phyloP scores from a whole-genome alignment of 2,888 invertebrate genomes.

The Oligia strigilis region DNA sequence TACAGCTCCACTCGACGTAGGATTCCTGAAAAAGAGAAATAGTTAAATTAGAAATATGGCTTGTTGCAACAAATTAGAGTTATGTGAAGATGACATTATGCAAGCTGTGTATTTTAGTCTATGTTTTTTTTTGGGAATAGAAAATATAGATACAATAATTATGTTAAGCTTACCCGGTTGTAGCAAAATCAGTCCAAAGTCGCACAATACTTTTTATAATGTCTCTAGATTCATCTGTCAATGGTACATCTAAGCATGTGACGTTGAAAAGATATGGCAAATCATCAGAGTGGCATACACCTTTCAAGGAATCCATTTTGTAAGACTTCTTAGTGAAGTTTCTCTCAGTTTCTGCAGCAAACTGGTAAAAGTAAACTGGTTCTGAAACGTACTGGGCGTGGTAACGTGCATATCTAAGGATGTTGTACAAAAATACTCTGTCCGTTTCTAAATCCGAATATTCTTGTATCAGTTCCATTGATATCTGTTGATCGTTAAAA shows the following conservation, averaged over 20 bases:
- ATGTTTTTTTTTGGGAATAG: neutral
- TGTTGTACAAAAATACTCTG: constrained; percentile 81
- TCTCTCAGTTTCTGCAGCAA: constrained; percentile 83
- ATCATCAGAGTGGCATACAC: constrained; percentile 87
- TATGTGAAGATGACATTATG: neutral
- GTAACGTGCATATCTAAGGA: constrained; percentile 81
- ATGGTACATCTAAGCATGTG: constrained; percentile 80
- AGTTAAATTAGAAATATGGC: neutral
- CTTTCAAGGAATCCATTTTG: constrained; percentile 79
- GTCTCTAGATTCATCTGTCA: constrained; percentile 77
- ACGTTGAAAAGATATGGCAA: constrained; percentile 83
- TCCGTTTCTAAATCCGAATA: constrained; percentile 80
- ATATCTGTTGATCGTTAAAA: constrained; percentile 76
- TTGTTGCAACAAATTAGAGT: neutral
- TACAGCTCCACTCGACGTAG: constrained; percentile 72
- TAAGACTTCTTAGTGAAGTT: constrained; percentile 82
- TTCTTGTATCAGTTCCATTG: constrained; percentile 75
- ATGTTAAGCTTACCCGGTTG: constrained; percentile 78
- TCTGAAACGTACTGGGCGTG: constrained; percentile 68
- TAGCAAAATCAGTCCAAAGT: constrained; percentile 85
- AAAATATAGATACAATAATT: neutral
- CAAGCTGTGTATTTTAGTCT: neutral
- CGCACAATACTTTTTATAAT: constrained; percentile 77
- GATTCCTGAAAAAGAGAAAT: constrained; percentile 79
- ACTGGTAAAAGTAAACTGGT: constrained; percentile 83